A percentile compares a stretch with the other conserved stretches of the same genome.
These are phyloP conservation scores for Zaprionus vittiger DNA, from an alignment of 1,140 invertebrate species.

Conservation along the genomic window DNA sequence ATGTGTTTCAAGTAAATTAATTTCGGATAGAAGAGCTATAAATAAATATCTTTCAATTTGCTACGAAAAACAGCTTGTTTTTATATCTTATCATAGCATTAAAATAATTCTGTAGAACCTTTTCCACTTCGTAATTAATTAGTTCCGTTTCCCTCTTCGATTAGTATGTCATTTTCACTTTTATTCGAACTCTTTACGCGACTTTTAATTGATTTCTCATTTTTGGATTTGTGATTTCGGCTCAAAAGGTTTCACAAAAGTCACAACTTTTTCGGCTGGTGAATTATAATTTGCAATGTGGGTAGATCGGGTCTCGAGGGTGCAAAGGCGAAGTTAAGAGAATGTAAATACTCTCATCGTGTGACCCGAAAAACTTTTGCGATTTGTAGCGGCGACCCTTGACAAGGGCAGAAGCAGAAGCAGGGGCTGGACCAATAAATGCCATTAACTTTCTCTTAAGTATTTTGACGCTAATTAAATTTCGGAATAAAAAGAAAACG, in stretches of 20 bases:
- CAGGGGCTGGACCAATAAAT: neutral
- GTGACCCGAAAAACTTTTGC: conserved; percentile 64
- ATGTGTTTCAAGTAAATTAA: conserved; percentile 35
- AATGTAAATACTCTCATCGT: conserved; percentile 59
- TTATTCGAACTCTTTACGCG: conserved; percentile 26
- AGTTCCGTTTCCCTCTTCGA: neutral
- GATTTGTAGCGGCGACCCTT: conserved; percentile 35
- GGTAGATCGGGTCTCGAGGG: conserved; percentile 17
- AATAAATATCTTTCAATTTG: neutral
- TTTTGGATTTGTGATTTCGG: conserved; percentile 37
- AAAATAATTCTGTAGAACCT: neutral
- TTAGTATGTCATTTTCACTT: neutral
- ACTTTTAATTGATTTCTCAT: conserved; percentile 47
- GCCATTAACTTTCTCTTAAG: conserved; percentile 54
- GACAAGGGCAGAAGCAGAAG: no score
- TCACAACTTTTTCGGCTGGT: conserved; percentile 56
- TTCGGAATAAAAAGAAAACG: conserved; percentile 41
- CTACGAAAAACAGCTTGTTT: neutral
- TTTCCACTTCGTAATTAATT: neutral
- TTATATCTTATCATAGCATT: neutral
- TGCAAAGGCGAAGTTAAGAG: neutral
- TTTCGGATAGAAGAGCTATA: neutral
- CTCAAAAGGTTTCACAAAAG: conserved; percentile 47
- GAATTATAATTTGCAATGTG: conserved; percentile 39
- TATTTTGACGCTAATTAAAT: conserved; percentile 77